Evolutionary conservation across 2,113 vertebrate genomes (phyloP).

Genomic region (Gymnarchus niloticus): DNA sequence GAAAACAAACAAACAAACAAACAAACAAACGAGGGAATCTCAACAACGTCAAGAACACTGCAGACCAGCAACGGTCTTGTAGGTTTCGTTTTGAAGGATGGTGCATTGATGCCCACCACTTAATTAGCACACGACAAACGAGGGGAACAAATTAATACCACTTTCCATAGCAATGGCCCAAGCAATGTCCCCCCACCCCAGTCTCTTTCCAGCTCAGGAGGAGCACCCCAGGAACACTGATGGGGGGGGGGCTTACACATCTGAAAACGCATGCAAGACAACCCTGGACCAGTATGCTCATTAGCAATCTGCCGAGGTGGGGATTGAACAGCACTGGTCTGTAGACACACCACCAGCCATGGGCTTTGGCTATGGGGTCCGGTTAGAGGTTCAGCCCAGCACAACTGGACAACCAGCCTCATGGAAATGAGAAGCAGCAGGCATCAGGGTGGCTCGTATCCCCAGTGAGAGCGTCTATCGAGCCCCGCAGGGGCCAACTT

Average conservation of each 20-base stretch:
- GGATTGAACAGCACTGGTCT: not conserved
- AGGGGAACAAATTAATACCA: no score
- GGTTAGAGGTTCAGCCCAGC: not conserved
- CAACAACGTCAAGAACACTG: not conserved
- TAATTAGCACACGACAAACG: no score
- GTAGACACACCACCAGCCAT: not conserved
- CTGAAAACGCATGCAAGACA: no score
- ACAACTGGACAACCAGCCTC: not conserved
- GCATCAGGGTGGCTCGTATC: not conserved
- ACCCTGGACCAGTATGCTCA: no score
- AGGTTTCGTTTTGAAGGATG: not conserved
- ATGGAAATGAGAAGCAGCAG: not conserved
- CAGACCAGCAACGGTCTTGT: not conserved
- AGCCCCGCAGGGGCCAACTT: no score
- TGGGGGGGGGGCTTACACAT: no score
- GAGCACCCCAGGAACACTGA: no score
- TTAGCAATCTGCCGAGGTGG: no score
- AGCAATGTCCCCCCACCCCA: no score
- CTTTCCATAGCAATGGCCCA: no score
- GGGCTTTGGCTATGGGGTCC: not conserved
- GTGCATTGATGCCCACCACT: not conserved
- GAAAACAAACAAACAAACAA: not conserved
- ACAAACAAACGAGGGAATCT: no score
- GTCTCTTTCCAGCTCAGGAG: no score
- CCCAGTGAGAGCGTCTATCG: not conserved